A percentile compares a stretch with the other conserved stretches of the same genome.
These are phyloP conservation scores for Pseudoips prasinana DNA, from an alignment of 2,888 invertebrate species.

Conservation along the genomic window DNA sequence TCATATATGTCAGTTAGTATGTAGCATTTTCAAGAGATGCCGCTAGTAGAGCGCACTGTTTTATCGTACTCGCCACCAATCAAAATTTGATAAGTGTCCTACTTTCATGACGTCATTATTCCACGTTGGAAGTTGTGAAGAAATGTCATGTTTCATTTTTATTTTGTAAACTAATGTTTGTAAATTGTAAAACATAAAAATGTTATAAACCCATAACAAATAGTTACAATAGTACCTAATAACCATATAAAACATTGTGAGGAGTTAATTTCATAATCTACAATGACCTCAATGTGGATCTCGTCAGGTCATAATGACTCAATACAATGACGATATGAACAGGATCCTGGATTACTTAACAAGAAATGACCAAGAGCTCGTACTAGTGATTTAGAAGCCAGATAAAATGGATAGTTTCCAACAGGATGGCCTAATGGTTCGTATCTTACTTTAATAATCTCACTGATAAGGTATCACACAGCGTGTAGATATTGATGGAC, in stretches of 20 bases:
- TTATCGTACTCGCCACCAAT: conserved; percentile 62
- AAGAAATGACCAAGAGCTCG: conserved; percentile 58
- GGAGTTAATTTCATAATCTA: conserved; percentile 30
- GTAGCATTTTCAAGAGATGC: conserved; percentile 48
- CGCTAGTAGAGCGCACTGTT: conserved; percentile 41
- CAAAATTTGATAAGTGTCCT: conserved; percentile 64
- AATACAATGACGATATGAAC: conserved; percentile 63
- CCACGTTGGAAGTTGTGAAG: conserved; percentile 84
- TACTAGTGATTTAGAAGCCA: conserved; percentile 43
- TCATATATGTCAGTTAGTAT: neutral
- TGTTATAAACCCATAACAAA: conserved; percentile 31
- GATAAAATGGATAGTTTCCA: conserved; percentile 67
- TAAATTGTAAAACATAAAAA: conserved; percentile 32
- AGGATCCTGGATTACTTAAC: conserved; percentile 67
- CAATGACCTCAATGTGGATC: conserved; percentile 44
- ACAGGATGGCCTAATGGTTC: conserved; percentile 63
- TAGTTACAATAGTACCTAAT: conserved; percentile 18
- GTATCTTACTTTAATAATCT: conserved; percentile 44
- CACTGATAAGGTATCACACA: conserved; percentile 55
- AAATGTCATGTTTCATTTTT: conserved; percentile 66
- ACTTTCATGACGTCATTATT: conserved; percentile 83
- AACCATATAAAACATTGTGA: conserved; percentile 10
- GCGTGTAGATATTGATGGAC: conserved; percentile 38
- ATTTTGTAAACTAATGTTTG: conserved; percentile 56
- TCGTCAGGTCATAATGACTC: conserved; percentile 57